Percentiles rank a stretch among this genome's conserved stretches.
phyloP scores from a whole-genome alignment of 2,113 vertebrate species.

The Irena cyanogastra region DNA sequence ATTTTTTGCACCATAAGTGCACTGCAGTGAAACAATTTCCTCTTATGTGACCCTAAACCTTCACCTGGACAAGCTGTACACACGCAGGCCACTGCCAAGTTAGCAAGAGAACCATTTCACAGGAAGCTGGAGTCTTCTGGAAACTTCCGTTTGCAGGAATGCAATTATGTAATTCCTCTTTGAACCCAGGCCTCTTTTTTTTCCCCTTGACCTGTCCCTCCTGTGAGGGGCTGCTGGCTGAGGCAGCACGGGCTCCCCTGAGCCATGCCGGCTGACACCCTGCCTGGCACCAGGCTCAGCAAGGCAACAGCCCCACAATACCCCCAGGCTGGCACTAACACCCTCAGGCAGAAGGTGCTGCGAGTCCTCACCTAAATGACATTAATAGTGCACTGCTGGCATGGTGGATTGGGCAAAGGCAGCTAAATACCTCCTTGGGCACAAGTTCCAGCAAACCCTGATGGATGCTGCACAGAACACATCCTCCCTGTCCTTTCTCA shows the following conservation, averaged over 20 bases:
- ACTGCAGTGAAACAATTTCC: not conserved
- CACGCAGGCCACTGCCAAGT: not conserved
- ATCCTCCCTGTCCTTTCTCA: not conserved
- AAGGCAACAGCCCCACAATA: not conserved
- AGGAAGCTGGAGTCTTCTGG: constrained; percentile 9
- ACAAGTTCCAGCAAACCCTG: not conserved
- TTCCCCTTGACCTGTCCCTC: not conserved
- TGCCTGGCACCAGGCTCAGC: rapidly evolving
- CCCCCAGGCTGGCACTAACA: not conserved
- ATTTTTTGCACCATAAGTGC: not conserved
- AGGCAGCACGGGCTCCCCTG: rapidly evolving
- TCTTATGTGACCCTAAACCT: constrained; percentile 8
- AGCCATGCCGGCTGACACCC: rapidly evolving
- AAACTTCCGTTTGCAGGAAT: not conserved
- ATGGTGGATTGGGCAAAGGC: rapidly evolving
- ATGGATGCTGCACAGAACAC: not conserved
- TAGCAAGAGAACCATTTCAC: not conserved
- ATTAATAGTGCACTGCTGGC: not conserved
- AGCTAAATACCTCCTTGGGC: not conserved
- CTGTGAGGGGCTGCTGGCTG: not conserved
- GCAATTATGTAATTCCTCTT: not conserved
- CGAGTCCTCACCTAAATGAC: not conserved
- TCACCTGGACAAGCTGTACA: not conserved
- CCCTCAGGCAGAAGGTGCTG: not conserved
- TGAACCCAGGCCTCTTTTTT: not conserved